These are phyloP conservation scores for Circaetus gallicus DNA, from an alignment of 2,113 vertebrate species.

Conservation along the genomic window DNA sequence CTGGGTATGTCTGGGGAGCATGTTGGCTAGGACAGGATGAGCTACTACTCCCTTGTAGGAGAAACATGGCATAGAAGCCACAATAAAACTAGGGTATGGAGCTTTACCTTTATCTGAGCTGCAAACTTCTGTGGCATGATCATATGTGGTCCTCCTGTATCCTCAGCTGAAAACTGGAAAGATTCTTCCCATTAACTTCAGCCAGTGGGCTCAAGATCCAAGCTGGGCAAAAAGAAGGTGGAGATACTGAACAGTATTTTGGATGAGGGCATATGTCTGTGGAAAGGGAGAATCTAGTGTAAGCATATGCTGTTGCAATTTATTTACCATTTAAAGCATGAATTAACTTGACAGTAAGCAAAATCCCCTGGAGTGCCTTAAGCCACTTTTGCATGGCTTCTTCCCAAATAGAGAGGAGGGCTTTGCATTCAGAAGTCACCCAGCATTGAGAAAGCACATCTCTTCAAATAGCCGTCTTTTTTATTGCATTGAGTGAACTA, in stretches of 20 bases:
- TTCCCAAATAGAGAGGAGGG: background rate
- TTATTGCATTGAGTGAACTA: background rate
- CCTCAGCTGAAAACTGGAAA: background rate
- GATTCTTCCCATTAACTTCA: background rate
- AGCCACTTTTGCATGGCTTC: background rate
- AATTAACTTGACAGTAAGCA: constrained; percentile 25
- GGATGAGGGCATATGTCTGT: background rate
- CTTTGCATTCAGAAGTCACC: background rate
- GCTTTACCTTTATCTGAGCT: background rate
- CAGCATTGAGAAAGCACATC: background rate
- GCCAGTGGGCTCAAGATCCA: background rate
- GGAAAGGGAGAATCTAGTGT: background rate
- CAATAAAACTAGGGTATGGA: background rate
- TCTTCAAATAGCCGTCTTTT: background rate
- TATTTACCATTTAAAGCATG: constrained; percentile 16
- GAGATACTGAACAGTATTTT: background rate
- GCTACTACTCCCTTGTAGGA: background rate
- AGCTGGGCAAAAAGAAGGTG: background rate
- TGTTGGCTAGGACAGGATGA: background rate
- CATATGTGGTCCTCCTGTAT: background rate
- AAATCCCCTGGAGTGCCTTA: background rate
- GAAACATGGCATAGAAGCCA: background rate
- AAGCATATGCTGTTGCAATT: constrained; percentile 20
- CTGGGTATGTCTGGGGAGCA: constrained; percentile 72
- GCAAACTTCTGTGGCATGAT: background rate